Base-by-base conservation (phyloP, 2,113 vertebrate genomes). In the Lagopus muta region DNA sequence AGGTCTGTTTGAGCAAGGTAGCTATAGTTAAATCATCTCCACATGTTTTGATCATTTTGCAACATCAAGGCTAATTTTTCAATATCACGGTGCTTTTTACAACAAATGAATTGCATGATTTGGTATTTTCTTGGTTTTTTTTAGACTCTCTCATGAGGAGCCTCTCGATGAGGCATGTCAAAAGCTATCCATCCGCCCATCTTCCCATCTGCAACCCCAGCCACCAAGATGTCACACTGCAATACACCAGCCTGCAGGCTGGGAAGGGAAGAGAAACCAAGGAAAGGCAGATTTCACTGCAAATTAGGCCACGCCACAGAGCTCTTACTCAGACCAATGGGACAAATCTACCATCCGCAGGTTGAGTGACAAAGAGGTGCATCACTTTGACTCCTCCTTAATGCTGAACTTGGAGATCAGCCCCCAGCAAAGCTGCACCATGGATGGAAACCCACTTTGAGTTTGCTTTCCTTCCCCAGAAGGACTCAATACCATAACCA, bases 1-100 rank as follows among this genome's bases (percentile, higher is more conserved):
- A 96, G 79, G 52, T 54, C 52, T 90, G 55, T 67, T 66, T 67
- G 95, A 93, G 86, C 50, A 10, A 82, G 67, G 78, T 32, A 81
- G 84, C 78, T 71, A 18, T 34, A 64, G 89, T 62, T 86, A 74
- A 94, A 93, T 86, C 32, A 83, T 94, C 94, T 92, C 94, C 67
- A 17, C 2, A 27, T 24, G 55, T 95, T 93, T 94, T 92, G 91
- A 88, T 86, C 45, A 45, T 90, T 95, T 65, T 40, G 48, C 66
- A 70, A 54, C 72, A 93, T 60, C 82, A 74, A 94, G 71, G 57
- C 66, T 92, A 61, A 54, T 95, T 96, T 96, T 90, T 90, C 65
- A 87, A 47, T 25, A 84, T 82, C 92, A 48, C 0, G 8, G 67
- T 55, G 34, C 66, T 86, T 93, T 48, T 64, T 90, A 92, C 30